Evolutionary conservation across 2,888 invertebrate species (phyloP).

Genomic region (Limnephilus rhombicus): DNA sequence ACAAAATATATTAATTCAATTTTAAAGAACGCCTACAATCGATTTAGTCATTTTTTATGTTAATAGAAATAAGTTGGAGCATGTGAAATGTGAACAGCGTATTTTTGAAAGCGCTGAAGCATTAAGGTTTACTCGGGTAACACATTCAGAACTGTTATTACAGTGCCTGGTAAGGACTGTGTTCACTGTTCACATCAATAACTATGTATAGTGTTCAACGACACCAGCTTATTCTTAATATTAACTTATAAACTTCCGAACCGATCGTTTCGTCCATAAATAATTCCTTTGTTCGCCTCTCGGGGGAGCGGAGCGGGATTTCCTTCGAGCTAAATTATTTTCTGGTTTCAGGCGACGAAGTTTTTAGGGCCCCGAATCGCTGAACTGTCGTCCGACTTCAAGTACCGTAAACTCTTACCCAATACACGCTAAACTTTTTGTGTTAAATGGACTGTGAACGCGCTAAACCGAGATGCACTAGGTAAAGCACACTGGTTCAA

Average conservation of each 20-base stretch:
- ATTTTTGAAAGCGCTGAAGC: too few relatives aligned
- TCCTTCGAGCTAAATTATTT: slow-evolving; percentile 46
- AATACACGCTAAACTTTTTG: slow-evolving; percentile 56
- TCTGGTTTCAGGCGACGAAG: slow-evolving; percentile 27
- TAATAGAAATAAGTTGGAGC: neutral
- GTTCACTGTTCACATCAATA: neutral
- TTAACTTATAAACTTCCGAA: neutral
- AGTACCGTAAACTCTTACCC: slow-evolving; percentile 49
- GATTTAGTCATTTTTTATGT: neutral
- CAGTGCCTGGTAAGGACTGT: neutral
- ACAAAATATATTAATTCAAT: neutral
- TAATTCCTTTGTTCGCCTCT: slow-evolving; percentile 7
- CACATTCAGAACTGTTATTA: neutral
- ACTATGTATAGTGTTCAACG: neutral
- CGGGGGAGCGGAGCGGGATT: slow-evolving; percentile 20
- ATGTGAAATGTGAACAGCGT: neutral
- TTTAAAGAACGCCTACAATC: neutral
- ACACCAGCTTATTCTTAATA: neutral
- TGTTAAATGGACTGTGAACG: slow-evolving; percentile 64
- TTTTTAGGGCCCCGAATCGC: slow-evolving; percentile 36
- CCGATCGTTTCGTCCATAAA: slow-evolving; percentile 34
- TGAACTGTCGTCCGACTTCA: slow-evolving; percentile 54
- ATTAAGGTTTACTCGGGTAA: neutral
- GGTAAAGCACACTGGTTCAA: neutral
- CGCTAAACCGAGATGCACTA: slow-evolving; percentile 64